Evolutionary conservation across 2,888 invertebrate genomes (phyloP).

Genomic region (Trisateles emortualis): DNA sequence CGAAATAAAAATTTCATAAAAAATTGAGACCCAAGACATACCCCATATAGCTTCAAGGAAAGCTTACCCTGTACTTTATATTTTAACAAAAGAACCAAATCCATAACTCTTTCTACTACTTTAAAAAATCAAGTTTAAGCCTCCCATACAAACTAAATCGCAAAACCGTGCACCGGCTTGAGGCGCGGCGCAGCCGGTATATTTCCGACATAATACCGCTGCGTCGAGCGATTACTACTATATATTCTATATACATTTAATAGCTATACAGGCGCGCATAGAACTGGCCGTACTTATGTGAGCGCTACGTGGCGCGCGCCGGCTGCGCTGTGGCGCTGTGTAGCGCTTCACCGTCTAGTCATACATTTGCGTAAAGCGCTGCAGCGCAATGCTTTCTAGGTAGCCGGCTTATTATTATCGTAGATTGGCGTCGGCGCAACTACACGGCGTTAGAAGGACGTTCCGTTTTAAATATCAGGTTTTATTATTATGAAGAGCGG

Average conservation of each 20-base stretch:
- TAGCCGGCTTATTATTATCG: constrained; percentile 86
- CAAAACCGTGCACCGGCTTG: constrained; percentile 80
- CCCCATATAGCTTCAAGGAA: constrained; percentile 77
- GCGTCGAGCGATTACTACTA: constrained; percentile 88
- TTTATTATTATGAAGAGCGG: constrained; percentile 87
- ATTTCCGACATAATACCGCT: constrained; percentile 88
- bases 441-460: constrained; percentile 88
- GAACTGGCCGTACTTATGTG: constrained; percentile 87
- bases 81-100: constrained; percentile 78
- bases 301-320: constrained; percentile 75
- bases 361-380: constrained; percentile 65
- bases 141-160: constrained; percentile 86
- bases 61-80: constrained; percentile 76
- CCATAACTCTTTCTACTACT: constrained; percentile 73
- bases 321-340: constrained; percentile 75
- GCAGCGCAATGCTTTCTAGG: constrained; percentile 69
- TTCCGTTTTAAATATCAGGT: constrained; percentile 88
- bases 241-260: constrained; percentile 88
- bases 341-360: constrained; percentile 58
- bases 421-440: constrained; percentile 88
- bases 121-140: constrained; percentile 81
- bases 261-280: constrained; percentile 88
- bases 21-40: constrained; percentile 60
- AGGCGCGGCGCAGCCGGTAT: constrained; percentile 84
- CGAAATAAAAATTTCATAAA: constrained; percentile 49